Evolutionary conservation across 2,888 invertebrate genomes (phyloP).

Genomic region (Meandrusa payeni): DNA sequence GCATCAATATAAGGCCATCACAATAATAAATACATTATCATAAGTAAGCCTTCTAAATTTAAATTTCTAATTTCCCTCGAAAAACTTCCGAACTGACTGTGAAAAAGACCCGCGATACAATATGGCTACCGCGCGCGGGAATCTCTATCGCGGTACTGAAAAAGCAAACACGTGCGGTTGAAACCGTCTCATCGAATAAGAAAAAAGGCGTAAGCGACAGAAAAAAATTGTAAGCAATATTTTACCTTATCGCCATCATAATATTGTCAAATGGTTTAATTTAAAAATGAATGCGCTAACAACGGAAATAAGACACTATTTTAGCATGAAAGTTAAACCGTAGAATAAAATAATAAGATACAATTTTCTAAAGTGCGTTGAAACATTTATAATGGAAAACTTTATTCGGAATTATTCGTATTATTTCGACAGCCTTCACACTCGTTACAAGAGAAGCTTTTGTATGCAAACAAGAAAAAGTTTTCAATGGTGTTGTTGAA

Average conservation of each 20-base stretch:
- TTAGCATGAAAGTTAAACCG: slow-evolving; percentile 7
- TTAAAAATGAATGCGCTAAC: not conserved
- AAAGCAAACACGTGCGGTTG: slow-evolving; percentile 58
- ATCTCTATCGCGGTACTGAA: slow-evolving; percentile 60
- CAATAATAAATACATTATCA: slow-evolving; percentile 31
- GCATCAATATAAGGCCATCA: slow-evolving; percentile 7
- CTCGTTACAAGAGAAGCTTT: slow-evolving; percentile 39
- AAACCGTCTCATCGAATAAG: slow-evolving; percentile 33
- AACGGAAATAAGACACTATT: not conserved
- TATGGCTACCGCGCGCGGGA: slow-evolving; percentile 41
- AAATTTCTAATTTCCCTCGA: slow-evolving; percentile 36
- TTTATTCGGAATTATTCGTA: slow-evolving; percentile 40
- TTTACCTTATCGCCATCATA: not conserved
- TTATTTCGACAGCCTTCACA: slow-evolving; percentile 39
- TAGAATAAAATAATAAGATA: not conserved
- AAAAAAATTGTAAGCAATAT: not conserved
- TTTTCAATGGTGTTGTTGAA: slow-evolving; percentile 6
- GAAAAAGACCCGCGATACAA: slow-evolving; percentile 39
- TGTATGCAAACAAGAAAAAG: slow-evolving; percentile 33
- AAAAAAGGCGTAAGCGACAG: slow-evolving; percentile 28
- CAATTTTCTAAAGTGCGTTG: not conserved
- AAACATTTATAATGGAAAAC: slow-evolving; percentile 16
- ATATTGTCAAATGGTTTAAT: slow-evolving; percentile 8
- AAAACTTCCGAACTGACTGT: slow-evolving; percentile 32
- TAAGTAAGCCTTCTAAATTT: slow-evolving; percentile 30